These are phyloP conservation scores for Willisornis vidua DNA, from an alignment of 2,113 vertebrate species.

Conservation along the genomic window DNA sequence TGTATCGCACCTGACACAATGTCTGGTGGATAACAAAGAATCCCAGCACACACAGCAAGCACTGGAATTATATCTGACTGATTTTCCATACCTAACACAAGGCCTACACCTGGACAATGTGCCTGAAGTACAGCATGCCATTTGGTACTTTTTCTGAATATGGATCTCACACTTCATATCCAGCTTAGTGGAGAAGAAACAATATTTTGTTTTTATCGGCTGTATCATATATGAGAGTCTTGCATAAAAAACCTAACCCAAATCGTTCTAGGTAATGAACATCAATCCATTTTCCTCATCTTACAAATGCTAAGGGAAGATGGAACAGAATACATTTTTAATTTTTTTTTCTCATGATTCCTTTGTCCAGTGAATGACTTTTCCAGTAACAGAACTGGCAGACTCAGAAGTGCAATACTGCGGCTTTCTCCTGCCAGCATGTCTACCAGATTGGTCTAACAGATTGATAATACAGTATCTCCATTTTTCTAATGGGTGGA, in stretches of 20 bases:
- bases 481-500: not conserved
- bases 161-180: not conserved
- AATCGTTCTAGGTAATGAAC: not conserved
- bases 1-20: rapidly evolving
- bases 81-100: not conserved
- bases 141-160: not conserved
- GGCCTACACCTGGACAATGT: not conserved
- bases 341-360: not conserved
- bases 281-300: not conserved
- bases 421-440: not conserved
- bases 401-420: not conserved
- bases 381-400: not conserved
- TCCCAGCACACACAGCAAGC: not conserved
- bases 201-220: not conserved
- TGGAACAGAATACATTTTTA: not conserved
- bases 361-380: not conserved
- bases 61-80: not conserved
- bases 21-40: not conserved
- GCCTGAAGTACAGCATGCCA: not conserved
- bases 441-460: not conserved
- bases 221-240: not conserved
- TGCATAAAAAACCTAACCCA: not conserved
- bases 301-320: not conserved
- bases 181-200: not conserved
- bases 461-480: not conserved